phyloP scores from a whole-genome alignment of 2,113 vertebrate species.

The Otis tarda region DNA sequence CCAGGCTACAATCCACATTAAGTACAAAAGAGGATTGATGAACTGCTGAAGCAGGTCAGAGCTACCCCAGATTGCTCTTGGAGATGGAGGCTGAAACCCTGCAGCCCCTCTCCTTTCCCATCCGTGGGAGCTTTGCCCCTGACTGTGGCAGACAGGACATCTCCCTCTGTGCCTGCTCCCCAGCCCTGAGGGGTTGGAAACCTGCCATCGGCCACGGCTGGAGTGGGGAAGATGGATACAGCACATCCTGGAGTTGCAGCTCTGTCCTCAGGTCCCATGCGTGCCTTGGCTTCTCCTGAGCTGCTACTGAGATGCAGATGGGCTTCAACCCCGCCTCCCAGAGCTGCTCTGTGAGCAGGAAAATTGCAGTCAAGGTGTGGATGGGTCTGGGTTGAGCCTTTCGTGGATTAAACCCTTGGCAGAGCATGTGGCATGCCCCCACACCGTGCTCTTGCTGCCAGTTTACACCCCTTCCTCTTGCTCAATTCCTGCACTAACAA shows the following conservation, averaged over 20 bases:
- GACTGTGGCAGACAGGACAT: background rate
- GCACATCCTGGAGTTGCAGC: background rate
- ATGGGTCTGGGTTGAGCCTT: background rate
- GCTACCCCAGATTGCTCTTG: background rate
- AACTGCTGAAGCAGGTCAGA: background rate
- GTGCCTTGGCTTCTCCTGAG: background rate
- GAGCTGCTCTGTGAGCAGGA: background rate
- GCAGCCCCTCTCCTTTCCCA: background rate
- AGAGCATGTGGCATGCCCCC: background rate
- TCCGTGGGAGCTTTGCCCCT: background rate
- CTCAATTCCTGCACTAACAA: background rate
- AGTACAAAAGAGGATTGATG: background rate
- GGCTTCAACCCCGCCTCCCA: background rate
- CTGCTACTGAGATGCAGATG: background rate
- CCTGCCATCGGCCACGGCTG: background rate
- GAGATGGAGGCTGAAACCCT: background rate
- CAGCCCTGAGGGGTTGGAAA: background rate
- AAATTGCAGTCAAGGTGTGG: background rate
- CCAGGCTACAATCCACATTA: background rate
- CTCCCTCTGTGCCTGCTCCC: background rate
- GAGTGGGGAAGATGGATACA: background rate
- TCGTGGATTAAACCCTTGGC: background rate
- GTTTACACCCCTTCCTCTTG: background rate
- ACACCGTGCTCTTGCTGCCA: background rate
- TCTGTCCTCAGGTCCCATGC: background rate